phyloP scores from a whole-genome alignment of 2,797 vertebrate genomes.

The Eulemur mongoz region DNA sequence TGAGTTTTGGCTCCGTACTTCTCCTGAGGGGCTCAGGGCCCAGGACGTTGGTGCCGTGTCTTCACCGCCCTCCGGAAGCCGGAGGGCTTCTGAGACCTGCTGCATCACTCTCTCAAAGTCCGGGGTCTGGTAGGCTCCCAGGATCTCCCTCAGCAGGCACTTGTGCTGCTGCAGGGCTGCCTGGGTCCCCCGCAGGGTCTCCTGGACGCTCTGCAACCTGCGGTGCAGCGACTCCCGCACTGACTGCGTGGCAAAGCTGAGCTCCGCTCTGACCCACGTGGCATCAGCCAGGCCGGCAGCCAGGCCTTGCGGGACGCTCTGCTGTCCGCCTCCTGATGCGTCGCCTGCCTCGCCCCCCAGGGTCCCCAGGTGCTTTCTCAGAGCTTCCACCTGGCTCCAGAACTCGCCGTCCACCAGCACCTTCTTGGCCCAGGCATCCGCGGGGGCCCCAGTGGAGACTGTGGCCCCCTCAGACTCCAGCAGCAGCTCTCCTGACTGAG shows the following conservation, averaged over 20 bases:
- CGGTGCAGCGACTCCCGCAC: constrained; percentile 91
- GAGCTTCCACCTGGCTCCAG: constrained; percentile 91
- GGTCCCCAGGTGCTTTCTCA: constrained; percentile 83
- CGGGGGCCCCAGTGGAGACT: constrained; percentile 86
- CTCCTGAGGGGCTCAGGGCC: constrained; percentile 83
- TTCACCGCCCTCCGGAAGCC: constrained; percentile 72
- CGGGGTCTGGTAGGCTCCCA: constrained; percentile 88
- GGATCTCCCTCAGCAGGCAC: constrained; percentile 87
- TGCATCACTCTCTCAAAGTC: constrained; percentile 89
- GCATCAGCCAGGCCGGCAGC: constrained; percentile 82
- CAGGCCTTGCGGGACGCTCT: constrained; percentile 60
- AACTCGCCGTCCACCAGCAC: constrained; percentile 92
- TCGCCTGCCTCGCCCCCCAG: constrained; percentile 57
- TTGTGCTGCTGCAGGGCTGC: constrained; percentile 90
- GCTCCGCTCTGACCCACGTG: constrained; percentile 91
- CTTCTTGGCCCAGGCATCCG: constrained; percentile 91
- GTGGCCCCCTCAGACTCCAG: constrained; percentile 84
- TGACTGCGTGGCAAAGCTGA: constrained; percentile 90
- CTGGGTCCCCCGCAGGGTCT: constrained; percentile 89
- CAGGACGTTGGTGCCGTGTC: constrained; percentile 82
- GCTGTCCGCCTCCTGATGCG: constrained; percentile 59
- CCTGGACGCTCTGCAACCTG: constrained; percentile 89
- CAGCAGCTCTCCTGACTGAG: constrained; percentile 85
- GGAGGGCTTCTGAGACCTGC: constrained; percentile 87
- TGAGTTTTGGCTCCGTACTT: constrained; percentile 85